Percentiles rank a stretch among this genome's conserved stretches.
Evolutionary conservation across 2,888 invertebrate genomes (phyloP).

Genomic region (Carpatolechia fugitivella): DNA sequence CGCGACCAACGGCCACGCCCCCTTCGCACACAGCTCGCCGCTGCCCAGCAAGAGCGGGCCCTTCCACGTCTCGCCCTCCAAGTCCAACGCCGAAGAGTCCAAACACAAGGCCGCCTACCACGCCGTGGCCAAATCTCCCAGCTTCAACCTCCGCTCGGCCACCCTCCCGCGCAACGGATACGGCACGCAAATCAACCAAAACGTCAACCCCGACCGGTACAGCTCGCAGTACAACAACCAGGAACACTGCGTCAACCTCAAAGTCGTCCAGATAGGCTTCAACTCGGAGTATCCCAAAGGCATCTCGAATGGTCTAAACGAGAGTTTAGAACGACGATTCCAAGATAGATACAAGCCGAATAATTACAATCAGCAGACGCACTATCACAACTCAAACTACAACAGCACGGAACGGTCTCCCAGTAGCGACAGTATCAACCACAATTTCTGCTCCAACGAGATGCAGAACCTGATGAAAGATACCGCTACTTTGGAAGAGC

Average conservation of each 20-base stretch:
- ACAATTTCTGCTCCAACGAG: conserved; percentile 65
- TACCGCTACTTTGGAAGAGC: conserved; percentile 83
- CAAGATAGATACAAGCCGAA: conserved; percentile 75
- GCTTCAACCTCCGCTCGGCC: conserved; percentile 80
- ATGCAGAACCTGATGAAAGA: conserved; percentile 71
- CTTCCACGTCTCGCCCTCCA: conserved; percentile 72
- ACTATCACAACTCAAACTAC: conserved; percentile 67
- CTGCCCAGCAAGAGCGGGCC: conserved; percentile 79
- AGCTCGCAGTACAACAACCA: conserved; percentile 76
- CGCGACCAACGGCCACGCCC: conserved; percentile 51
- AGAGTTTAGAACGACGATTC: conserved; percentile 69
- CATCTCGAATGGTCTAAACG: conserved; percentile 66
- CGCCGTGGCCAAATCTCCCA: conserved; percentile 67
- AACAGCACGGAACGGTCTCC: conserved; percentile 65
- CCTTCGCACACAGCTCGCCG: conserved; percentile 72
- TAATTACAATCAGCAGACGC: conserved; percentile 59
- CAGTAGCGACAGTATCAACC: conserved; percentile 68
- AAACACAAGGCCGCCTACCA: conserved; percentile 64
- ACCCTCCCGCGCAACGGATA: conserved; percentile 86
- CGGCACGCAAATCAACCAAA: conserved; percentile 57
- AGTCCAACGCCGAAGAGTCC: conserved; percentile 67
- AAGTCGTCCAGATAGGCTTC: conserved; percentile 81
- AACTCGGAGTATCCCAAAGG: conserved; percentile 80
- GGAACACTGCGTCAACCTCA: conserved; percentile 76
- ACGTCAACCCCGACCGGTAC: conserved; percentile 71